phyloP scores from a whole-genome alignment of 2,797 vertebrate genomes.

The Carcharodon carcharias region DNA sequence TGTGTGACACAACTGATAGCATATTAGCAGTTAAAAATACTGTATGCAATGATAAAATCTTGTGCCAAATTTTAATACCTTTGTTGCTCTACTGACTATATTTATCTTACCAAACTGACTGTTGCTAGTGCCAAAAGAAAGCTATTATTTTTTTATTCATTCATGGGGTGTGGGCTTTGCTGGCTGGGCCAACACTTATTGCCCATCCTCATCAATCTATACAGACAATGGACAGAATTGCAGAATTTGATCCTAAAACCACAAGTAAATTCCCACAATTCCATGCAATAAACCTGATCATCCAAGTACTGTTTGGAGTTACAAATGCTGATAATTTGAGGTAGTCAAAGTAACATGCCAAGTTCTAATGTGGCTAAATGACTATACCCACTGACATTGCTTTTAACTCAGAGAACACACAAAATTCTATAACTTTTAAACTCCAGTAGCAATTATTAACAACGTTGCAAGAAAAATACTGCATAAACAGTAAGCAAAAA shows the following conservation, averaged over 20 bases:
- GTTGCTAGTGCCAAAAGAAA: neutral
- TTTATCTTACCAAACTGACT: neutral
- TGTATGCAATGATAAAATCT: neutral
- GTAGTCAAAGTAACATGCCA: neutral
- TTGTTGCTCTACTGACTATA: neutral
- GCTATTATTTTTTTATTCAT: neutral
- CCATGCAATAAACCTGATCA: neutral
- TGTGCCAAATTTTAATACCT: neutral
- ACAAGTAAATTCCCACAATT: neutral
- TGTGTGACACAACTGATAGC: too few species aligned
- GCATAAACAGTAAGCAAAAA: too few species aligned
- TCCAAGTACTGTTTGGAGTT: neutral
- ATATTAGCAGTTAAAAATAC: too few species aligned
- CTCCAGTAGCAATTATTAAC: neutral
- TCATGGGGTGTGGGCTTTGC: too few species aligned
- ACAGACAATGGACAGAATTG: neutral
- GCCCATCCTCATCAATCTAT: neutral
- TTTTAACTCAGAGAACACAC: neutral
- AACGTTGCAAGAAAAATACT: too few species aligned
- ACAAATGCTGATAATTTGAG: neutral
- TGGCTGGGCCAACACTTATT: too few species aligned
- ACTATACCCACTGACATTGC: neutral
- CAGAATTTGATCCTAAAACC: neutral
- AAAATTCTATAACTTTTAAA: neutral
- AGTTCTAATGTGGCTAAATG: neutral